A percentile compares a stretch with the other conserved stretches of the same genome.
Conservation (phyloP, 2,888 invertebrate species). For the Calliscelio sp. region DNA sequence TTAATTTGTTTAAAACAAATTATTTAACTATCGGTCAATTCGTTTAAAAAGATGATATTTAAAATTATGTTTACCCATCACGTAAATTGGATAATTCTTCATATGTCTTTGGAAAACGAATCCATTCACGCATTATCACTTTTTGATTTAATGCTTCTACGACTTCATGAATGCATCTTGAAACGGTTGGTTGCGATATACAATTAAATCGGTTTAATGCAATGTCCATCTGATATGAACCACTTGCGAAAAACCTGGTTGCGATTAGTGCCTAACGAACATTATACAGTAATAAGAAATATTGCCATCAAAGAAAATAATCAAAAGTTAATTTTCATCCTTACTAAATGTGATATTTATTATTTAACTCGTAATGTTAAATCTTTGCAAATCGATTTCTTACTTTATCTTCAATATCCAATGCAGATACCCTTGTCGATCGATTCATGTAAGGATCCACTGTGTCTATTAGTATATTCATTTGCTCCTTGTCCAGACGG, state of each 20-base stretch:
- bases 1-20: not conserved
- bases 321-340: too few relatives aligned
- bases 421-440: constrained; percentile 4
- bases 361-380: too few relatives aligned
- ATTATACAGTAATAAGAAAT: too few relatives aligned
- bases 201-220: not conserved
- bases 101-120: not conserved
- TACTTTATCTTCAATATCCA: constrained; percentile 35
- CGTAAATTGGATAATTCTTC: constrained; percentile 1
- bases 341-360: too few relatives aligned
- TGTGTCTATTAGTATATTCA: not conserved
- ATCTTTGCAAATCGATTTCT: not conserved
- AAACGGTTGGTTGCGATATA: constrained; percentile 12
- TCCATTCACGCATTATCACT: not conserved
- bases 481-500: constrained; percentile 17
- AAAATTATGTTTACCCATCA: constrained; percentile 10
- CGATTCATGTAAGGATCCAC: constrained; percentile 6
- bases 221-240: constrained; percentile 41
- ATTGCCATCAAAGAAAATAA: too few relatives aligned
- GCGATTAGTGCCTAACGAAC: constrained; percentile 25
- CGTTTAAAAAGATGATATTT: not conserved
- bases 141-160: not conserved
- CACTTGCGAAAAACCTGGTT: constrained; percentile 15
- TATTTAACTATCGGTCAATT: not conserved
- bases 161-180: constrained; percentile 9